Evolutionary conservation across 2,113 vertebrate genomes (phyloP), one percentile per base, ranked within the genome.

Genomic region (Macquaria australasica): DNA sequence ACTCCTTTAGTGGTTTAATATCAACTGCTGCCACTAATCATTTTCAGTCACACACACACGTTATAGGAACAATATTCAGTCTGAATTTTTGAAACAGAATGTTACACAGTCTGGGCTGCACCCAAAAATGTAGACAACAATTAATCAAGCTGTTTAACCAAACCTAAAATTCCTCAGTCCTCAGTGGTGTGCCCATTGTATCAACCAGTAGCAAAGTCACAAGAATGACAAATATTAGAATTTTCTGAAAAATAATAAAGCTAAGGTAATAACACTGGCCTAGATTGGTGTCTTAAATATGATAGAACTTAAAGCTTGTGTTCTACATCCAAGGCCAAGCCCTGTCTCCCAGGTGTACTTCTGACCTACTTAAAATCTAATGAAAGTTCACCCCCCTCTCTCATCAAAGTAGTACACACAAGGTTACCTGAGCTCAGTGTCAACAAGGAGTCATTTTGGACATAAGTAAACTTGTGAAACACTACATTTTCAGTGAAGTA

Each of bases 291-390:
- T 78, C 15, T 64, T 70, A 74, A 73, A 70, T 73, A 89, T 70
- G 34, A 77, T 53, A 53, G 28, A 60, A 39, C 43, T 69, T 59
- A 70, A 63, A 82, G 45, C 41, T 63, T 67, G 64, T 75, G 43
- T 50, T 90, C 71, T 39, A 68, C 73, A 70, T 75, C 43, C 53
- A 69, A 76, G 75, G 79, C 56, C 72, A 74, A 59, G 81, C 60
- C 41, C 14, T 10, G 67, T 81, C 78, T 83, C 79, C 75, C 73
- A 77, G 78, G 77, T 74, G 84, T 21, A 37, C 34, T 64, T 74
- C 72, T 90, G 94, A 91, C 93, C 94, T 88, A 95, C 71, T 93
- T 94, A 67, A 50, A 43, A 74, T 71, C 82, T 87, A 93, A 94
- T 90, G 79, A 87, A 88, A 87, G 74, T 76, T 70, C 45, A 37